Percentiles rank a stretch among this genome's conserved stretches.
Evolutionary conservation across 2,113 vertebrate species (phyloP).

Genomic region (Pycnonotus jocosus): DNA sequence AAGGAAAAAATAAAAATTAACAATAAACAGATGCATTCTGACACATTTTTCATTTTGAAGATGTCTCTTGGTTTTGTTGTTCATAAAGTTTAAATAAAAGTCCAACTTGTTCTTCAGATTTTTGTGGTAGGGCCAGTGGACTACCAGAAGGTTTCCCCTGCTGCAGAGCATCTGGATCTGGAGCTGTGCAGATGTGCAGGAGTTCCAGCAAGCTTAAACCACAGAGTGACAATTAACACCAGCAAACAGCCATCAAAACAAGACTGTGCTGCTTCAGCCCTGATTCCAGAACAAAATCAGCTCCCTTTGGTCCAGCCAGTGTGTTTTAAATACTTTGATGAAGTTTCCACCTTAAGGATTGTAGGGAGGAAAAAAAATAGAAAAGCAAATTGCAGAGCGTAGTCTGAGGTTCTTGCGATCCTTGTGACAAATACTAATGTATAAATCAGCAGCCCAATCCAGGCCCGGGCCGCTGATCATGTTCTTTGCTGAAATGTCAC

Average conservation of each 20-base stretch:
- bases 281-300: neutral
- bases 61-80: neutral
- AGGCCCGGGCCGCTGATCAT: conserved; percentile 79
- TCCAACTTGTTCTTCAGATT: neutral
- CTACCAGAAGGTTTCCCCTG: neutral
- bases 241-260: neutral
- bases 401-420: conserved; percentile 78
- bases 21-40: neutral
- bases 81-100: neutral
- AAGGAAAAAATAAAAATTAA: neutral
- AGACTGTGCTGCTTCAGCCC: neutral
- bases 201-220: neutral
- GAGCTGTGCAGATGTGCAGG: neutral
- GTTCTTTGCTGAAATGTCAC: conserved; percentile 99
- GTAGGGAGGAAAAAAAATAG: conserved; percentile 14
- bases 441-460: conserved; percentile 94
- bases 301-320: neutral
- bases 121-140: neutral
- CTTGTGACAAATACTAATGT: conserved; percentile 99
- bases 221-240: neutral
- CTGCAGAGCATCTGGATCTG: neutral
- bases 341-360: conserved; percentile 86
- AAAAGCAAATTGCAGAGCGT: conserved; percentile 75
- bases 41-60: neutral
- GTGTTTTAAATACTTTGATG: conserved; percentile 28